These are phyloP conservation scores for Rhabdornis inornatus DNA, from an alignment of 2,113 vertebrate genomes.

Conservation along the genomic window DNA sequence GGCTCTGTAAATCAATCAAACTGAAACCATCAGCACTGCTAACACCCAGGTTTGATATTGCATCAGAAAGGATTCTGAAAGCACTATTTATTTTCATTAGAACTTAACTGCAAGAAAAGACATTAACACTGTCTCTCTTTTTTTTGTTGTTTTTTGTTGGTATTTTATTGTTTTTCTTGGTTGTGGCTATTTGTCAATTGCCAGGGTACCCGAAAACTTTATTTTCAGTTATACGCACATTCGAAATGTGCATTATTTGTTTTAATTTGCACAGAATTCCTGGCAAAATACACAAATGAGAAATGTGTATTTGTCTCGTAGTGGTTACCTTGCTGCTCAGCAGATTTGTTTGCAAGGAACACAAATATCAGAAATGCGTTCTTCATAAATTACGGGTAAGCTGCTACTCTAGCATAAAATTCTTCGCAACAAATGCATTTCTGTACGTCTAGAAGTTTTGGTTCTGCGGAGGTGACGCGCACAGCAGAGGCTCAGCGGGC, in stretches of 20 bases:
- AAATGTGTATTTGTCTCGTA: fast-evolving
- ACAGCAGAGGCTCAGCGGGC: fast-evolving
- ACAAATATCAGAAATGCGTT: fast-evolving
- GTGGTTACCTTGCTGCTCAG: fast-evolving
- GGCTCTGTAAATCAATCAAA: background rate
- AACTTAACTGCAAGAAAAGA: background rate
- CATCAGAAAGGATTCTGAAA: background rate
- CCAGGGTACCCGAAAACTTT: background rate
- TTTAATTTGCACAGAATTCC: background rate
- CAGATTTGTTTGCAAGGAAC: background rate
- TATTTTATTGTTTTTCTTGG: too few species aligned
- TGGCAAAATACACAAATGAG: too few species aligned
- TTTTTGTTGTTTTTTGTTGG: too few species aligned
- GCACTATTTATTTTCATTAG: background rate
- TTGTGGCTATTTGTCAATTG: background rate
- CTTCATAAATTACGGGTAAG: fast-evolving
- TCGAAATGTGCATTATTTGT: fast-evolving
- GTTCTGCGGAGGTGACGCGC: fast-evolving
- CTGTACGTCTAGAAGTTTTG: background rate
- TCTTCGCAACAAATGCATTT: too few species aligned
- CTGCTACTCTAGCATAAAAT: too few species aligned
- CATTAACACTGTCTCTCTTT: background rate
- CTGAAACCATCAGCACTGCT: fast-evolving
- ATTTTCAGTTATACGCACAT: fast-evolving
- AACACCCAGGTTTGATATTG: fast-evolving